Evolutionary conservation across 2,888 invertebrate genomes (phyloP).

Genomic region (Microdon myrmicae): DNA sequence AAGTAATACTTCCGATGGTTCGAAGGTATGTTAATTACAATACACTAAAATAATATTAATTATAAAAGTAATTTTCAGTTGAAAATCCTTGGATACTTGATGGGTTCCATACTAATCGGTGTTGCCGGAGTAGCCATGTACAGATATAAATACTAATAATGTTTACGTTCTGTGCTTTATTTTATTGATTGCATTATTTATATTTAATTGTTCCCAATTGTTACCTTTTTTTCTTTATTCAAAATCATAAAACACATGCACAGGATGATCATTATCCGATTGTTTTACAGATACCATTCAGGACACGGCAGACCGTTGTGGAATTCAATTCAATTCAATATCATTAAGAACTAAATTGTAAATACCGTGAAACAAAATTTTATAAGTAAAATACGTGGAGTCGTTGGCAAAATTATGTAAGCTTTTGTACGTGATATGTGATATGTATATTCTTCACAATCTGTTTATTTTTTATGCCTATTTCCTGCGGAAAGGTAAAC

Average conservation of each 20-base stretch:
- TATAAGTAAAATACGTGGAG: too few relatives aligned
- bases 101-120: conserved; percentile 78
- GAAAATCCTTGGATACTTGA: conserved; percentile 65
- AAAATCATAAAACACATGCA: conserved; percentile 14
- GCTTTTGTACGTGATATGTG: too few relatives aligned
- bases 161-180: conserved; percentile 5
- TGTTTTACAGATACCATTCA: conserved; percentile 17
- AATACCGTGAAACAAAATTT: too few relatives aligned
- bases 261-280: conserved; percentile 1
- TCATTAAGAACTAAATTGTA: conserved; percentile 10
- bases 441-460: too few relatives aligned
- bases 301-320: conserved; percentile 12
- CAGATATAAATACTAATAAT: conserved; percentile 72
- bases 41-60: neutral
- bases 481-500: too few relatives aligned
- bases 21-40: conserved; percentile 63
- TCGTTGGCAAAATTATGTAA: too few relatives aligned
- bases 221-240: conserved; percentile 11
- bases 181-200: conserved; percentile 39
- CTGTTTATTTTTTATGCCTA: too few relatives aligned
- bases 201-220: conserved; percentile 25
- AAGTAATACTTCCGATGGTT: conserved; percentile 60
- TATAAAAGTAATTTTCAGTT: conserved; percentile 58
- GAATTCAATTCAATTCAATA: conserved; percentile 11
- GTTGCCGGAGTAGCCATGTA: conserved; percentile 79